These are phyloP conservation scores for Chymomyza fuscimana DNA, from an alignment of 2,888 invertebrate genomes.

Conservation along the genomic window DNA sequence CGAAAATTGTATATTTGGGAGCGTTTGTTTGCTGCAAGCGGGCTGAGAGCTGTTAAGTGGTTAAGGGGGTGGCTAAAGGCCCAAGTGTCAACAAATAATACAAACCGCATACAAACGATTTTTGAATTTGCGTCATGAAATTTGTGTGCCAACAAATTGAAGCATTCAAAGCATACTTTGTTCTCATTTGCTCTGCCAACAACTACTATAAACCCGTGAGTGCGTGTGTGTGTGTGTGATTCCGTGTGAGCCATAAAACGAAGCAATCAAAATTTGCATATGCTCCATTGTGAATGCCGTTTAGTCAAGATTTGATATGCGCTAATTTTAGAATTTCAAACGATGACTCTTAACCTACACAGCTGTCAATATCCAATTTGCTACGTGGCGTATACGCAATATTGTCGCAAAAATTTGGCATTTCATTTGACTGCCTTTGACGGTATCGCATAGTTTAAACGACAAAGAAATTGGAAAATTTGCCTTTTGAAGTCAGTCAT, in stretches of 20 bases:
- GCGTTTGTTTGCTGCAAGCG: too few species aligned
- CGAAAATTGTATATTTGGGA: neutral
- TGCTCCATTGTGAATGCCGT: neutral
- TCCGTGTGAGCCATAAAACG: neutral
- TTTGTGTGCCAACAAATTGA: slow-evolving; percentile 16
- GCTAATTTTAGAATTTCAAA: neutral
- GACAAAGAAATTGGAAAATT: neutral
- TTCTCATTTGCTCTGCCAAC: neutral
- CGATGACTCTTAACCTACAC: neutral
- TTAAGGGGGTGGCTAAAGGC: neutral
- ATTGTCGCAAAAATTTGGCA: slow-evolving; percentile 65
- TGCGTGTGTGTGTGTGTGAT: neutral
- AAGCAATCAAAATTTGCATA: neutral
- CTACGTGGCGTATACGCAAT: slow-evolving; percentile 64
- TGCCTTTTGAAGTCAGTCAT: neutral
- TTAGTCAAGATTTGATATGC: neutral
- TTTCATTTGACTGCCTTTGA: slow-evolving; percentile 63
- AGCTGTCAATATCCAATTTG: neutral
- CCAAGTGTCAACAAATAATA: slow-evolving; percentile 18
- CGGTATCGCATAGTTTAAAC: slow-evolving; percentile 31
- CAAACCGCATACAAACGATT: slow-evolving; percentile 17
- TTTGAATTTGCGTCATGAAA: neutral
- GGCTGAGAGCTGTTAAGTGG: too few species aligned
- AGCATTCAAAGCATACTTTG: slow-evolving; percentile 2
- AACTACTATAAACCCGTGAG: neutral